Base-by-base conservation (phyloP, 1,140 invertebrate species). In the Aricia agestis region DNA sequence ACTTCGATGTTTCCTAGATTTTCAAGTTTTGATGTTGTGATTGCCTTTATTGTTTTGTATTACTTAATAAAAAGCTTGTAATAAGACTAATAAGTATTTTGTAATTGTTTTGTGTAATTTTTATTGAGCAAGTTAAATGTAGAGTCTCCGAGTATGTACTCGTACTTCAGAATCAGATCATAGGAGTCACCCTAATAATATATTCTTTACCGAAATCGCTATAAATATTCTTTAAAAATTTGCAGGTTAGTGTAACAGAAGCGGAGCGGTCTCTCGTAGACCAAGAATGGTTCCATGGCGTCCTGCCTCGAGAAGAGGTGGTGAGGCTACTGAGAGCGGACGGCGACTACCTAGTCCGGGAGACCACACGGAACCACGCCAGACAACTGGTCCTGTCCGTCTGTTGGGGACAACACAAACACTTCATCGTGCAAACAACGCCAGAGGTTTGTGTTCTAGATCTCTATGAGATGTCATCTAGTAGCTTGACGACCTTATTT, bases 251-350 rank as follows among this genome's bases (percentile, higher is more conserved):
- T 74, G 87, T 85, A 67, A 86, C 82, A 57, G 87, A 90, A 74
- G 84, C 87, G 17, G 89, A 92, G 76, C 81, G 94, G 59, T 93
- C 94, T 31, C 87, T 97, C 17, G 95, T 96, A 69, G 97, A 98
- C 74, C 97, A 98, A 89, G 97, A 98, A 87, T 99, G 98, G 98
- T 99, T 99, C 91, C 98, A 99, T 86, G 98, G 98, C 6, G 98
- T 99, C 2, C 83, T 99, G 42, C 98, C 98, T 0, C 92, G 98
- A 61, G 98, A 99, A 89, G 98, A 99, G 92, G 98, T 99, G 2
- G 97, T 99, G 13, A 92, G 98, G 72, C 93, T 99, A 15, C 92
- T 99, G 19, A 94, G 95, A 13, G 95, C 95, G 66, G 96, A 99
- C 81, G 98, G 98, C 1, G 98, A 99, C 85, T 99, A 98, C 90